These are phyloP conservation scores for Vipera ursinii DNA, from an alignment of 2,797 vertebrate genomes.

Conservation along the genomic window DNA sequence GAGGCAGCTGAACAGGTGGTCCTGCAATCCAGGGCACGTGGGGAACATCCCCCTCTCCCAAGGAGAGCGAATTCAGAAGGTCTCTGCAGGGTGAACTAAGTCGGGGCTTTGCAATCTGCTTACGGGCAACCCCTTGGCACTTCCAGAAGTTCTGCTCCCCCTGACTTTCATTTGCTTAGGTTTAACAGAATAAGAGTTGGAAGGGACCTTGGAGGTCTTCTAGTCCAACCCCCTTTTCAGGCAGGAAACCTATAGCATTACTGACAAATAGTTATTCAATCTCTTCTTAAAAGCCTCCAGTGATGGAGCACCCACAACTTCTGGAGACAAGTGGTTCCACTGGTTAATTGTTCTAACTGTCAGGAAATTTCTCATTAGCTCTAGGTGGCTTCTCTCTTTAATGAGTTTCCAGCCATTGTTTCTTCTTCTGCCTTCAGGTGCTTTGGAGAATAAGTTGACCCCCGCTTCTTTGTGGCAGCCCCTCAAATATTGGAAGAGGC, in stretches of 20 bases:
- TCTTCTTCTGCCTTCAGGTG: too few relatives aligned
- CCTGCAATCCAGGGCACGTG: background rate
- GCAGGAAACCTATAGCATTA: background rate
- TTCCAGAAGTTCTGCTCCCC: background rate
- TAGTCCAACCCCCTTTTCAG: background rate
- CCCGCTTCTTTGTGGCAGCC: too few relatives aligned
- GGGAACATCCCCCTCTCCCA: background rate
- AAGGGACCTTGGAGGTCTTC: background rate
- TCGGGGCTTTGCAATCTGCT: background rate
- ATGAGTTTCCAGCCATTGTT: too few relatives aligned
- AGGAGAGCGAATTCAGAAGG: background rate
- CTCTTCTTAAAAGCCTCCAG: background rate
- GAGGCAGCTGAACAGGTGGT: background rate
- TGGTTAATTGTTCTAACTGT: too few relatives aligned
- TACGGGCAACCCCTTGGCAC: background rate
- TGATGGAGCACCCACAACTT: background rate
- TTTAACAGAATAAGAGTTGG: background rate
- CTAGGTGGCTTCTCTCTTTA: too few relatives aligned
- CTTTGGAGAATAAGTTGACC: too few relatives aligned
- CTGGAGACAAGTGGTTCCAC: background rate
- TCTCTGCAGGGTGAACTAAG: background rate
- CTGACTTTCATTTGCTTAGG: background rate
- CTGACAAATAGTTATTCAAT: background rate
- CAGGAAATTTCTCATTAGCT: too few relatives aligned
- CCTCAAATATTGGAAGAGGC: too few relatives aligned